Percentiles rank a stretch among this genome's conserved stretches.
Evolutionary conservation across 2,113 vertebrate species (phyloP).

Genomic region (Pachypanchax playfairii): DNA sequence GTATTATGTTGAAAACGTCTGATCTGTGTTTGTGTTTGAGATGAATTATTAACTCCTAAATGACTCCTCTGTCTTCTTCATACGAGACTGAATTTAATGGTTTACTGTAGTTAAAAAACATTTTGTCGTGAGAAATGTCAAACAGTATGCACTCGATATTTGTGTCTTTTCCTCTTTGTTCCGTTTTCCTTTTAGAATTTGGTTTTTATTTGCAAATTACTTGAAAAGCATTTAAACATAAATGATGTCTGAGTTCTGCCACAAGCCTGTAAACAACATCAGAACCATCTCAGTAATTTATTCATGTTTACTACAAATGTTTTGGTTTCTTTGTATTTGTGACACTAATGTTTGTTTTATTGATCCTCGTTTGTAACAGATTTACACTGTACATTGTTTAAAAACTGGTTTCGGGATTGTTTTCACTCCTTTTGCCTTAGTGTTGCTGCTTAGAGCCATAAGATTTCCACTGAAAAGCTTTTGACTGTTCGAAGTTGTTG

Average conservation of each 20-base stretch:
- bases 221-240: slow-evolving; percentile 37
- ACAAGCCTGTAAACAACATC: slow-evolving; percentile 34
- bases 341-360: background rate
- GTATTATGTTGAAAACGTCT: slow-evolving; percentile 42
- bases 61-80: slow-evolving; percentile 20
- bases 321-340: background rate
- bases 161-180: slow-evolving; percentile 10
- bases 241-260: slow-evolving; percentile 5
- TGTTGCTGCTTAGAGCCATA: slow-evolving; percentile 37
- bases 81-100: slow-evolving; percentile 3
- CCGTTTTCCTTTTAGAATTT: background rate
- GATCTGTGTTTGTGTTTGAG: slow-evolving; percentile 38
- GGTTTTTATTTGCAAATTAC: slow-evolving; percentile 12
- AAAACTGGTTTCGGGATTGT: background rate
- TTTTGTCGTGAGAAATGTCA: slow-evolving; percentile 10
- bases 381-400: slow-evolving; percentile 9
- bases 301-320: slow-evolving; percentile 34
- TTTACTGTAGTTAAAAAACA: slow-evolving; percentile 9
- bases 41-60: slow-evolving; percentile 39
- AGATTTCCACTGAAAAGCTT: slow-evolving; percentile 7
- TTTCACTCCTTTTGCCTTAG: slow-evolving; percentile 51
- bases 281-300: slow-evolving; percentile 36
- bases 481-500: slow-evolving; percentile 1
- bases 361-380: slow-evolving; percentile 31
- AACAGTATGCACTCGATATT: slow-evolving; percentile 14